phyloP scores from a whole-genome alignment of 2,888 invertebrate species.

The Oligia fasciuncula region DNA sequence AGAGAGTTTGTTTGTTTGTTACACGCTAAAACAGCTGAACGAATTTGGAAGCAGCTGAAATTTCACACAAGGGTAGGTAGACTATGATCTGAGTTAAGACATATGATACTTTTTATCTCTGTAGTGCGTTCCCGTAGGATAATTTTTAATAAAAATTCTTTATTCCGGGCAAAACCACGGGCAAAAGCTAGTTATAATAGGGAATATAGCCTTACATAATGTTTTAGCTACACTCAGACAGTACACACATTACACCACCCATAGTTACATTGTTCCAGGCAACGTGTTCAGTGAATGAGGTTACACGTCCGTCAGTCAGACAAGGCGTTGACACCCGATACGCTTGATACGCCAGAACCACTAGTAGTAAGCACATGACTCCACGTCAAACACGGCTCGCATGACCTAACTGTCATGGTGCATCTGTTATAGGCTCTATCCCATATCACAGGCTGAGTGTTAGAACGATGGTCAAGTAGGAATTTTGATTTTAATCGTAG shows the following conservation, averaged over 20 bases:
- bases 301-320: conserved; percentile 10
- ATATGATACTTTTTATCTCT: no score
- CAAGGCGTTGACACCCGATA: neutral
- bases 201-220: neutral
- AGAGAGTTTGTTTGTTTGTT: no score
- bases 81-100: no score
- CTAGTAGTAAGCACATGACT: no score
- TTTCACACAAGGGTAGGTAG: no score
- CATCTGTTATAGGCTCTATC: neutral
- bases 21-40: no score
- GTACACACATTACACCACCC: neutral
- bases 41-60: no score
- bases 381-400: neutral
- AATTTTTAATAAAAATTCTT: no score
- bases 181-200: no score
- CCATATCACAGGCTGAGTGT: neutral
- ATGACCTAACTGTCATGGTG: neutral
- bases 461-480: neutral
- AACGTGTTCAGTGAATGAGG: neutral
- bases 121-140: no score
- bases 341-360: neutral
- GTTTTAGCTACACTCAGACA: neutral
- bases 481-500: neutral
- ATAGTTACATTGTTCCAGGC: neutral
- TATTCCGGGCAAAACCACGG: no score